Conservation (phyloP, 2,797 vertebrate genomes). For the Hypotaenidia okinawae region DNA sequence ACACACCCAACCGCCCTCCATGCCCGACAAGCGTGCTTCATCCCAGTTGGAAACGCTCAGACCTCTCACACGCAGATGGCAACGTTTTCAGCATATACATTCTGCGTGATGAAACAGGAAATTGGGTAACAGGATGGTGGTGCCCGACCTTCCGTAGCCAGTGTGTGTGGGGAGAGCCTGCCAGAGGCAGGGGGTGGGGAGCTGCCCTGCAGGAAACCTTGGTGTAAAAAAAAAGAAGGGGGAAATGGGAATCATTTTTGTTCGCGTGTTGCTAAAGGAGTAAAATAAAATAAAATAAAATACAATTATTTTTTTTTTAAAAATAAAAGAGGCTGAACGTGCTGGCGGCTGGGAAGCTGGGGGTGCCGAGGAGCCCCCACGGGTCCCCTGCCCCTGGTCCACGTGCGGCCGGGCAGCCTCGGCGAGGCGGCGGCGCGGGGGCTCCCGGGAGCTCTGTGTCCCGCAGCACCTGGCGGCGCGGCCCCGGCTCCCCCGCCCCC, state of each 20-base stretch:
- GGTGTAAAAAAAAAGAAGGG: neutral
- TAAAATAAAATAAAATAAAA: neutral
- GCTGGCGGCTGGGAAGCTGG: neutral
- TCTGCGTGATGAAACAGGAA: neutral
- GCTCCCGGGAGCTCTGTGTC: neutral
- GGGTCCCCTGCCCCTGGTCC: neutral
- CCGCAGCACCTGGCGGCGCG: neutral
- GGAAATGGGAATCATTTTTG: rapidly evolving
- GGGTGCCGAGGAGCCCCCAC: neutral
- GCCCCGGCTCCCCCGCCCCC: neutral
- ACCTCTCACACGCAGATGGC: neutral
- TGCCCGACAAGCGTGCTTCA: neutral
- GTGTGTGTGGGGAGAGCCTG: neutral
- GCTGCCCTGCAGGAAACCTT: neutral
- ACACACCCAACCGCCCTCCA: neutral
- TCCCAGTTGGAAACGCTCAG: neutral
- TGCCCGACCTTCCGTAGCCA: neutral
- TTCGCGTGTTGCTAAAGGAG: neutral
- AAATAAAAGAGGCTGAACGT: neutral
- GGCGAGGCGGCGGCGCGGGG: neutral
- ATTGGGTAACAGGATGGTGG: neutral
- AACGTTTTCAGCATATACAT: neutral
- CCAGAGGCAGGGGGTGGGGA: neutral
- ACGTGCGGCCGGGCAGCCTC: neutral
- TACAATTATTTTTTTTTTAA: too few relatives aligned